Base-by-base conservation (phyloP, 2,888 invertebrate genomes). In the Temnothorax ravouxi region DNA sequence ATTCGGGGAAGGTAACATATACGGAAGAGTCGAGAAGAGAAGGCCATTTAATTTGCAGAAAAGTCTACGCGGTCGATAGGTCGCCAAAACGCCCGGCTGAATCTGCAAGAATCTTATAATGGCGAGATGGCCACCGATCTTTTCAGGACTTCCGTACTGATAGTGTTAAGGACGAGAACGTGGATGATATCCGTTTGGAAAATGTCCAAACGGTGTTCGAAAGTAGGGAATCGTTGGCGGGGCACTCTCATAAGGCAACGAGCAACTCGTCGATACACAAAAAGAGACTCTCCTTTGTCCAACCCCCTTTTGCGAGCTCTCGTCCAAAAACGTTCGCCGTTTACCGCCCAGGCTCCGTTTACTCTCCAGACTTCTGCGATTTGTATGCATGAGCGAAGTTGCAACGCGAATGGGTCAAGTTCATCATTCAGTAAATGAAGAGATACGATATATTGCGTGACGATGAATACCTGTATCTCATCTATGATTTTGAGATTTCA, bases 201-300 rank as follows among this genome's bases (percentile, higher is more conserved):
- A 80, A 59, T 67, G 75, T 89, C 88, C 89, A 89, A 89, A 89
- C 59, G 64, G 3, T 59, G 82, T 86, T 82, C 83, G 81, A 74
- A 71, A 89, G 84, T 79, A 84, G 82, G 13, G 86, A 86, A 87
- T 81, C 72, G 81, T 84, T 69, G 41, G 80, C 56, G 69, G 52
- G 62, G 52, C 56, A 50, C 47, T 6, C 29, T 59, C 34, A 59
- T 59, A 44, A 81, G 66, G 56, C 64, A 56, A 72, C 74, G 38
- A 34, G 21, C 75, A 41, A 62, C 71, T 50, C 71, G 59, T 88
- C 75, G 56, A 66, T 84, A 21, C 47, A 61, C 80, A 72, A 62
- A 56, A 64, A 41, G 44, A 47, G 85, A 86, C 52, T 66, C 56
- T 75, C 62, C 47, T 61, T 79, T 54, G 59, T 79, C 47, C 72